Evolutionary conservation across 2,888 invertebrate species (phyloP), one percentile per base, ranked within the genome.

Genomic region (Macrosoma leucophasiata): DNA sequence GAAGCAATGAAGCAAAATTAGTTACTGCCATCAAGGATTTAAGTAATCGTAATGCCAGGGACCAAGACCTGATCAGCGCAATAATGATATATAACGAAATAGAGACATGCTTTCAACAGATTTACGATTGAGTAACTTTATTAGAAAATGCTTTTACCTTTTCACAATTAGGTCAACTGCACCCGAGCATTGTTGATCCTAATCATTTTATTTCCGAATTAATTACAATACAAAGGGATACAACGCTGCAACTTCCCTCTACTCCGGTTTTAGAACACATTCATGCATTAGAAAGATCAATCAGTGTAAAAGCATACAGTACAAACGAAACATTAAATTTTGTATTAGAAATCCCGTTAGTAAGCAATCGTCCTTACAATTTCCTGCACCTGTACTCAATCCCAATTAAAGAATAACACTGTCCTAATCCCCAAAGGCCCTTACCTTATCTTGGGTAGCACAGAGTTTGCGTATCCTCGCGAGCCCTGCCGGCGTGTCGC

Each of bases 401-500:
- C 12, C 33, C 34, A 1, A 23, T 29, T 13, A 13, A 23, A 10
- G n/a, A 21, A 32, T 22, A 24, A 39, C 18, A 18, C 33, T 12
- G 19, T 17, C 19, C 28, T 35, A 2, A 39, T 32, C 22, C 32
- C 34, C 0, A 41, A 52, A 40, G 41, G 51, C 14, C 50, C 46
- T 8, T 9, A 9, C 47, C 39, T 52, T 13, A 33, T 53, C 46
- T 48, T 52, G 46, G 48, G 48, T 33, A 52, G 48, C 35, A 28
- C 52, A 13, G 49, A 55, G 32, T 53, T 54, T 11, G 51, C 49
- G 0, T 50, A 52, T 10, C 55, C 51, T 3, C 43, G 34, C 13
- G 50, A 57, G 36, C 28, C 41, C 21, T 55, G 48, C 29, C 36
- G 8, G 5, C 23, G 10, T 1, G 46, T 54, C 11, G 28, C 10